Conservation (phyloP, 2,888 invertebrate genomes). For the Tromatobia lineatoria region DNA sequence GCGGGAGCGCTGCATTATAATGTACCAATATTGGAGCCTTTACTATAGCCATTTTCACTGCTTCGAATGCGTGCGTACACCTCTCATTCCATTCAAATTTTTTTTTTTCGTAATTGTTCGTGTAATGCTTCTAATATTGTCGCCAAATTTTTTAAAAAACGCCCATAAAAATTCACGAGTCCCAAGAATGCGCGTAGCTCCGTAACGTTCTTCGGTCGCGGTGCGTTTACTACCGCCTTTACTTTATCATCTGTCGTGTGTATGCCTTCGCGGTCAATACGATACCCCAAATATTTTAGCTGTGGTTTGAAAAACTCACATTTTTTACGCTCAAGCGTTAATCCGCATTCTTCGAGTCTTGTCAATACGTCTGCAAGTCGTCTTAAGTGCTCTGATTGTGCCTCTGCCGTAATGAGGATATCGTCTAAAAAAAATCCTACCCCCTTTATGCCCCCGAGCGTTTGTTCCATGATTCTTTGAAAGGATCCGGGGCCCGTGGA, state of each 20-base stretch:
- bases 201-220: constrained; percentile 72
- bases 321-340: constrained; percentile 74
- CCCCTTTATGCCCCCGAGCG: constrained; percentile 74
- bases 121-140: constrained; percentile 74
- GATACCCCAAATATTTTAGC: constrained; percentile 77
- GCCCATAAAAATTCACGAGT: constrained; percentile 78
- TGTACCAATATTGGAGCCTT: constrained; percentile 9
- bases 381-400: constrained; percentile 70
- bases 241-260: constrained; percentile 47
- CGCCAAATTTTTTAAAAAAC: constrained; percentile 76
- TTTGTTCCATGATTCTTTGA: constrained; percentile 77
- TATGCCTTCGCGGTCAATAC: constrained; percentile 36
- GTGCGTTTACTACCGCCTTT: constrained; percentile 62
- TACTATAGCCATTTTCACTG: not conserved
- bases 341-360: constrained; percentile 71
- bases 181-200: constrained; percentile 76
- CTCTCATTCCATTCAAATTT: constrained; percentile 6
- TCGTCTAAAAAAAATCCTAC: constrained; percentile 75
- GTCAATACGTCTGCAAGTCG: constrained; percentile 72
- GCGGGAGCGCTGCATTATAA: constrained; percentile 13
- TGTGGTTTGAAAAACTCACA: constrained; percentile 74
- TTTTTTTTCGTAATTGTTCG: constrained; percentile 68
- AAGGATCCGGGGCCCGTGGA: constrained; percentile 79
- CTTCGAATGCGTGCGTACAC: constrained; percentile 3
- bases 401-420: constrained; percentile 73